These are phyloP conservation scores for Clinocottus analis DNA, from an alignment of 2,113 vertebrate genomes.

Conservation along the genomic window DNA sequence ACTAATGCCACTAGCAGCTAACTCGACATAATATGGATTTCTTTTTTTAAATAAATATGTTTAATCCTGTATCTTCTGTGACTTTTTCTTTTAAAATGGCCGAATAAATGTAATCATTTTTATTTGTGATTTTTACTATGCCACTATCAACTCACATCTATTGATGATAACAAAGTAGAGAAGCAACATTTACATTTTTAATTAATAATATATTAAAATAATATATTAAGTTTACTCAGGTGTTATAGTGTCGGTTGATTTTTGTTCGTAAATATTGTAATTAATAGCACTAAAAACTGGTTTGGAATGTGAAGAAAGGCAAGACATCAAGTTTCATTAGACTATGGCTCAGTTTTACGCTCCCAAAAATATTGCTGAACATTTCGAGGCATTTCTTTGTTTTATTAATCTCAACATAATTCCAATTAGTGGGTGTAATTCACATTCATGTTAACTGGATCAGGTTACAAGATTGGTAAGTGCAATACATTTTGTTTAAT, in stretches of 20 bases:
- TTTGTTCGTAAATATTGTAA: not conserved
- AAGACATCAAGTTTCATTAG: not conserved
- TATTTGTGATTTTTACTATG: no score
- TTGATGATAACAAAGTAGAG: no score
- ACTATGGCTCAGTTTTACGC: not conserved
- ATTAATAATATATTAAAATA: no score
- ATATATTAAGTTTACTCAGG: no score
- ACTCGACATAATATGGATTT: not conserved
- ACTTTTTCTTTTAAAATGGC: no score
- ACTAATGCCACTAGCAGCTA: no score
- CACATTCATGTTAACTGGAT: conserved; percentile 30
- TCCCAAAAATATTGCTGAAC: not conserved
- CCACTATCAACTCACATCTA: no score
- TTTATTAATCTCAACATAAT: not conserved
- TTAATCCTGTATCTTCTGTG: not conserved
- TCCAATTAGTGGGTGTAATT: conserved; percentile 29
- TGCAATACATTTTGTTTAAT: conserved; percentile 23
- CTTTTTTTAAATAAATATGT: no score
- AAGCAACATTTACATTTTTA: no score
- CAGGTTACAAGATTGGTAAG: conserved; percentile 25
- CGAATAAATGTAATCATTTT: no score
- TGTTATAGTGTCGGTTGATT: not conserved
- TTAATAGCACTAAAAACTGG: not conserved
- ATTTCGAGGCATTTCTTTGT: conserved; percentile 1
- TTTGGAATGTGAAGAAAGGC: not conserved